phyloP scores from a whole-genome alignment of 1,140 invertebrate species.

The Diachasma alloeum region DNA sequence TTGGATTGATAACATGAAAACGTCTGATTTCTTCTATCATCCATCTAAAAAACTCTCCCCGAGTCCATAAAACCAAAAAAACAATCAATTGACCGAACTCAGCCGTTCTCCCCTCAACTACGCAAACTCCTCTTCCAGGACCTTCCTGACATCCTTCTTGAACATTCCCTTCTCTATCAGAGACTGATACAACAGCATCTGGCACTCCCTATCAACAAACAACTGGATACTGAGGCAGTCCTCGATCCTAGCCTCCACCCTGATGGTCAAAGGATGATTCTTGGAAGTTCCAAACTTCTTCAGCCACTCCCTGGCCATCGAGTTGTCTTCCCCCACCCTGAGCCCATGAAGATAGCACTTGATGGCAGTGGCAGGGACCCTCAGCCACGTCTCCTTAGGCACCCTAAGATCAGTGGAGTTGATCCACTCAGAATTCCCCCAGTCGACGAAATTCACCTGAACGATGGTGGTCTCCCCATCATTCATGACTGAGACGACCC shows the following conservation, averaged over 20 bases:
- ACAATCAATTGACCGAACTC: no score
- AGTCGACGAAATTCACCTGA: slow-evolving; percentile 71
- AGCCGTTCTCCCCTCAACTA: no score
- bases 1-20: no score
- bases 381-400: slow-evolving; percentile 45
- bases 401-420: slow-evolving; percentile 29
- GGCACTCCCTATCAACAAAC: slow-evolving; percentile 32
- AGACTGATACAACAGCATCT: slow-evolving; percentile 29
- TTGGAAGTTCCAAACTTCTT: neutral
- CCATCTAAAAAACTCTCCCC: no score
- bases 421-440: slow-evolving; percentile 67
- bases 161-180: slow-evolving; percentile 42
- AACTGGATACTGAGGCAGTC: slow-evolving; percentile 31
- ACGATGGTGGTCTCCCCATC: slow-evolving; percentile 36
- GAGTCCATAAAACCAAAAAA: no score
- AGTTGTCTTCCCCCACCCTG: neutral
- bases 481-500: slow-evolving; percentile 46
- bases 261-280: neutral
- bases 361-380: slow-evolving; percentile 41
- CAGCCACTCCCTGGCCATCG: neutral
- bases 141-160: neutral
- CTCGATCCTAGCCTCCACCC: slow-evolving; percentile 26
- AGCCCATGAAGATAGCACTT: slow-evolving; percentile 41
- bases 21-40: no score
- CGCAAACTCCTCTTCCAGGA: neutral